Evolutionary conservation across 2,113 vertebrate species (phyloP).

Genomic region (Leucopsar rothschildi): DNA sequence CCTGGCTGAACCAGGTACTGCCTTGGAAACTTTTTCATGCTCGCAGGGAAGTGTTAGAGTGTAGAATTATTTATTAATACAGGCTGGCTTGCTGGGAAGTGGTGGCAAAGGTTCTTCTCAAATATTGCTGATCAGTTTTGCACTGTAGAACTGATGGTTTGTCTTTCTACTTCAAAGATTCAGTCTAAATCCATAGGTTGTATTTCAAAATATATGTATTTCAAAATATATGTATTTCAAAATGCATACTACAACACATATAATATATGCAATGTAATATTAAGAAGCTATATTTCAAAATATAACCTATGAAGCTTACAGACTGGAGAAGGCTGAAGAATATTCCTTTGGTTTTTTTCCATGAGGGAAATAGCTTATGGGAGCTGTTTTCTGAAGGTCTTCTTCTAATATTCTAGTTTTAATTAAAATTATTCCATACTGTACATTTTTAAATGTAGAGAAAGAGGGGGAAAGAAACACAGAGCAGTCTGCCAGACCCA

Average conservation of each 20-base stretch:
- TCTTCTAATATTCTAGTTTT: neutral
- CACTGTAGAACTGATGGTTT: neutral
- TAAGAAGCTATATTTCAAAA: neutral
- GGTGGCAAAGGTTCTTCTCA: neutral
- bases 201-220: neutral
- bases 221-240: neutral
- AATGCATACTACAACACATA: neutral
- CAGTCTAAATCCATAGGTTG: neutral
- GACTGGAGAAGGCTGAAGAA: neutral
- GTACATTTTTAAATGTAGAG: neutral
- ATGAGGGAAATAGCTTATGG: neutral
- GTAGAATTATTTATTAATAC: neutral
- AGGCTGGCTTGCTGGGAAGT: neutral
- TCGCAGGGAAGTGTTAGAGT: neutral
- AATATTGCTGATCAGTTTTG: neutral
- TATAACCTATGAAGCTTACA: neutral
- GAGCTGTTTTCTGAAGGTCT: neutral
- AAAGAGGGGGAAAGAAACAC: neutral
- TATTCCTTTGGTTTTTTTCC: neutral
- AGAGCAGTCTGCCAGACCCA: neutral
- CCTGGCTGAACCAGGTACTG: constrained; percentile 20
- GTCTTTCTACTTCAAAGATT: neutral
- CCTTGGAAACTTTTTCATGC: too few relatives aligned
- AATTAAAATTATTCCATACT: neutral
- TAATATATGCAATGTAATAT: neutral